phyloP scores from a whole-genome alignment of 2,888 invertebrate species.

The Creontiades dilutus region DNA sequence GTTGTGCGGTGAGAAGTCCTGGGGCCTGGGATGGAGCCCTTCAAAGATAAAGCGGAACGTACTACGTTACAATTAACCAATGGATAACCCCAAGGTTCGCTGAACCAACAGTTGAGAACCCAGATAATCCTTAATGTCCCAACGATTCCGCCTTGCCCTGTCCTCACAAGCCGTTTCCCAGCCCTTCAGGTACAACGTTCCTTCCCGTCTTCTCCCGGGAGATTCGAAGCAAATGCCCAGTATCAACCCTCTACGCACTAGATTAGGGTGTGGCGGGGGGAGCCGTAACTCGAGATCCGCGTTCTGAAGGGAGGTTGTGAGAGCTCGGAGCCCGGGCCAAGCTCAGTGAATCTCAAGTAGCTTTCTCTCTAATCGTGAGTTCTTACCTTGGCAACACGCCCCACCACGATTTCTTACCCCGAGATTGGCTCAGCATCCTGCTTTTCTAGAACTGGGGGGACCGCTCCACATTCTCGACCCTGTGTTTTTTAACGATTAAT shows the following conservation, averaged over 20 bases:
- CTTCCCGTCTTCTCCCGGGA: background rate
- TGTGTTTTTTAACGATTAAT: too few species aligned
- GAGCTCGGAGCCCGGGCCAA: conserved; percentile 8
- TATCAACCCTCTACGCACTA: conserved; percentile 50
- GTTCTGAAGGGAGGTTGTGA: background rate
- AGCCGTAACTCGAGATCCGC: conserved; percentile 22
- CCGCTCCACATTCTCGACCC: too few species aligned
- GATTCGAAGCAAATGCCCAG: background rate
- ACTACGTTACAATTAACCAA: conserved; percentile 30
- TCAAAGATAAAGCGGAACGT: background rate
- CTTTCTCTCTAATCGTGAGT: conserved; percentile 49
- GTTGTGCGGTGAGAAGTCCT: background rate
- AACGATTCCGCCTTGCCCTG: background rate
- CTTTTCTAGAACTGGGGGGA: background rate
- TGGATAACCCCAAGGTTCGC: conserved; percentile 27
- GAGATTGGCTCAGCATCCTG: background rate
- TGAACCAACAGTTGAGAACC: conserved; percentile 41
- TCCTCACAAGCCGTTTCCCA: conserved; percentile 24
- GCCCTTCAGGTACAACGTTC: background rate
- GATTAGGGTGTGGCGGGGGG: conserved; percentile 18
- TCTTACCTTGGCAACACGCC: conserved; percentile 57
- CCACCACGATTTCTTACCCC: background rate
- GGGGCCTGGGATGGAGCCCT: background rate
- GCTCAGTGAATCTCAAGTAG: conserved; percentile 59
- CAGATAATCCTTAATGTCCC: conserved; percentile 54